phyloP scores from a whole-genome alignment of 2,797 vertebrate genomes.

The Pangasius mekongensis region DNA sequence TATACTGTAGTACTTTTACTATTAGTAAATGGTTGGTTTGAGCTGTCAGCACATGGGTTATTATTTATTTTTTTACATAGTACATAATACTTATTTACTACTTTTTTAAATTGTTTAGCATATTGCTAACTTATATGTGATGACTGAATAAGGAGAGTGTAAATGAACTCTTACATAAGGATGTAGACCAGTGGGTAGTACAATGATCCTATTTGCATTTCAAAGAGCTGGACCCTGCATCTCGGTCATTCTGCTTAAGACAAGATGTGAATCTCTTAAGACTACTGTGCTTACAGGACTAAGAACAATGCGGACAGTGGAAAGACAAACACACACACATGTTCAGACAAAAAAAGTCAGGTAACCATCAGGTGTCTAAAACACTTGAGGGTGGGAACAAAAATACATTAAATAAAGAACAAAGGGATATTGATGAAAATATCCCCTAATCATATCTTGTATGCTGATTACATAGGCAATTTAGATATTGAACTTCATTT shows the following conservation, averaged over 20 bases:
- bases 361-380: background rate
- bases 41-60: background rate
- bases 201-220: conserved; percentile 59
- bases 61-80: background rate
- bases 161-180: conserved; percentile 41
- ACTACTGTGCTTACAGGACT: conserved; percentile 25
- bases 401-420: background rate
- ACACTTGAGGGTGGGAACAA: background rate
- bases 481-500: background rate
- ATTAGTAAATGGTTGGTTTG: background rate
- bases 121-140: conserved; percentile 6
- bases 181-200: conserved; percentile 39
- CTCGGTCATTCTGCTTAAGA: conserved; percentile 49
- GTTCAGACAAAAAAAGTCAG: background rate
- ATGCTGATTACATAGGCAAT: background rate
- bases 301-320: background rate
- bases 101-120: background rate
- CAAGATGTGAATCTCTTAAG: conserved; percentile 50
- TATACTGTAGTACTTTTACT: conserved; percentile 11
- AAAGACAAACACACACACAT: background rate
- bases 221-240: conserved; percentile 47
- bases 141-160: conserved; percentile 13
- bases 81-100: background rate
- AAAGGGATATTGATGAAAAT: background rate
- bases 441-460: background rate